Evolutionary conservation across 2,888 invertebrate species (phyloP), one percentile per base, ranked within the genome.

Genomic region (Macrophya alboannulata): DNA sequence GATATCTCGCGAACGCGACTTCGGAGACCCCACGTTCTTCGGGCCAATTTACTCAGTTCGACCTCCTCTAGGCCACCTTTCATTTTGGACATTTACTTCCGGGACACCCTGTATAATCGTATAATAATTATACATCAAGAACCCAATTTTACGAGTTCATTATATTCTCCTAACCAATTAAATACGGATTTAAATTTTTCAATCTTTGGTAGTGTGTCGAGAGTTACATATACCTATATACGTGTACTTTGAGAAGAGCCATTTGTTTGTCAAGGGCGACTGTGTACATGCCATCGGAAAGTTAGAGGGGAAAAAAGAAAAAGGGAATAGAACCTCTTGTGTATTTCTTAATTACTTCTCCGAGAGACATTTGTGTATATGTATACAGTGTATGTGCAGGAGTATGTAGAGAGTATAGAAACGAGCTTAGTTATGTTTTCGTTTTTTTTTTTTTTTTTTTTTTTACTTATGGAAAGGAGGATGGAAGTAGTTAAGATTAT

Each of bases 401-500:
- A 15, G 62, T 25, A 10, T 21, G 25, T 10, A 25, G 10, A 25
- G 25, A n/a, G 62, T 62, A 31, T 31, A 62, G 62, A 71, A 43
- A 37, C 71, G 55, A n/a, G 71, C 71, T 71, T 71, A 10, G 71
- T 71, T 71, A 71, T 71, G n/a, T n/a, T n/a, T n/a, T n/a, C n/a
- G n/a, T n/a, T n/a, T n/a, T n/a, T n/a, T n/a, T n/a, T n/a, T n/a
- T n/a, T n/a, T n/a, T n/a, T n/a, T n/a, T n/a, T n/a, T n/a, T 37
- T 71, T 71, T 40, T 76, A 76, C 76, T 76, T 76, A 76, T 76
- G 76, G 76, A 48, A 76, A 76, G 45, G 45, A 48, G 76, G 76
- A 76, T 76, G 76, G 76, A 76, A 76, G 76, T 76, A 76, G 76
- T 76, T 76, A 76, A 76, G 76, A 76, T 10, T 76, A 76, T 76